Evolutionary conservation across 2,888 invertebrate genomes (phyloP).

Genomic region (Pristionchus mayeri): DNA sequence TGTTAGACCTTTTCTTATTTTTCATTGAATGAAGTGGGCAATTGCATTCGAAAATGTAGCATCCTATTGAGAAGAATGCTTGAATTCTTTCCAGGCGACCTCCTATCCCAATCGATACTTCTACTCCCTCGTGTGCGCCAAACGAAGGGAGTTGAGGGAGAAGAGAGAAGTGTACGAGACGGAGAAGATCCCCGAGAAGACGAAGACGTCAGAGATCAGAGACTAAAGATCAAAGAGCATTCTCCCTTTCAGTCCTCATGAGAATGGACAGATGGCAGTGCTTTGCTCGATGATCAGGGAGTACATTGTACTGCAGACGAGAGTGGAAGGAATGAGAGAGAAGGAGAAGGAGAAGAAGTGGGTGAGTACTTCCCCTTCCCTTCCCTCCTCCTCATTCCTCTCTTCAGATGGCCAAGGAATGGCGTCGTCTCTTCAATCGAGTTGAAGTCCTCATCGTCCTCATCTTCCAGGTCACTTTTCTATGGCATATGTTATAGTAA

Average conservation of each 20-base stretch:
- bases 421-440: constrained; percentile 38
- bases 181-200: not conserved
- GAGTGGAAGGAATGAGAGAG: constrained; percentile 40
- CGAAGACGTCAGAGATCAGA: not conserved
- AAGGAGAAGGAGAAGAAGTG: constrained; percentile 41
- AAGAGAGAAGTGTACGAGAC: not conserved
- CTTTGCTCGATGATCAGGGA: constrained; percentile 38
- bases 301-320: constrained; percentile 7
- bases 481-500: not conserved
- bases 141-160: not conserved
- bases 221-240: constrained; percentile 2
- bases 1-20: not conserved
- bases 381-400: not conserved
- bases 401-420: constrained; percentile 37
- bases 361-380: not conserved
- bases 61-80: not conserved
- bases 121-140: not conserved
- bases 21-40: not conserved
- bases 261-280: constrained; percentile 1
- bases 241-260: not conserved
- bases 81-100: not conserved
- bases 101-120: not conserved
- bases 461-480: constrained; percentile 58
- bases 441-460: constrained; percentile 59
- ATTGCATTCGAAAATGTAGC: not conserved